These are phyloP conservation scores for Rotaria socialis DNA, from an alignment of 2,888 invertebrate species.

Conservation along the genomic window DNA sequence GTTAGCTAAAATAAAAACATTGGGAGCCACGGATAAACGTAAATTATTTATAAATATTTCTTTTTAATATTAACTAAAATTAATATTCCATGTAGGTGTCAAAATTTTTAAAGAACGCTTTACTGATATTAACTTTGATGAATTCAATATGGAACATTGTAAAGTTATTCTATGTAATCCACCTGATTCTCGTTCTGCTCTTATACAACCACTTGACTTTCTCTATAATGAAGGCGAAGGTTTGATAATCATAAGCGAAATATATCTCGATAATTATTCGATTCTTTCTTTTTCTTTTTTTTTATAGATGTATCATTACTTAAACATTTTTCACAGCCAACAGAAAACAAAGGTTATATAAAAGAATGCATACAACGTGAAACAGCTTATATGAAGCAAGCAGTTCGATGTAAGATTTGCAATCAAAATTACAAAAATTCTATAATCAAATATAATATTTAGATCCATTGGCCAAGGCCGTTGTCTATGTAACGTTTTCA, in stretches of 20 bases:
- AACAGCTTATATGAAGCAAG: constrained; percentile 39
- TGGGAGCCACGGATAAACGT: constrained; percentile 7
- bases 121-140: constrained; percentile 40
- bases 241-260: background rate
- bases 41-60: background rate
- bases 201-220: constrained; percentile 46
- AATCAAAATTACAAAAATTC: background rate
- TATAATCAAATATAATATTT: background rate
- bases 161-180: constrained; percentile 46
- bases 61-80: background rate
- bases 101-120: constrained; percentile 41
- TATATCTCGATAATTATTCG: background rate
- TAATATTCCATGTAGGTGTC: background rate
- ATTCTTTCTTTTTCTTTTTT: too few relatives aligned
- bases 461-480: constrained; percentile 37
- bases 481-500: constrained; percentile 44
- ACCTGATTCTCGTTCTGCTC: constrained; percentile 42
- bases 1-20: constrained; percentile 32
- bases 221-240: constrained; percentile 47
- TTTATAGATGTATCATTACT: constrained; percentile 41
- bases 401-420: constrained; percentile 39
- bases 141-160: constrained; percentile 42
- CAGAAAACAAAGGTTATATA: constrained; percentile 39
- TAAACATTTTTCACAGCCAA: constrained; percentile 40
- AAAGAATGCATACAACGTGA: constrained; percentile 45